A percentile compares a stretch with the other conserved stretches of the same genome.
phyloP scores from a whole-genome alignment of 2,113 vertebrate species.

The Corythornis madagascariensis region DNA sequence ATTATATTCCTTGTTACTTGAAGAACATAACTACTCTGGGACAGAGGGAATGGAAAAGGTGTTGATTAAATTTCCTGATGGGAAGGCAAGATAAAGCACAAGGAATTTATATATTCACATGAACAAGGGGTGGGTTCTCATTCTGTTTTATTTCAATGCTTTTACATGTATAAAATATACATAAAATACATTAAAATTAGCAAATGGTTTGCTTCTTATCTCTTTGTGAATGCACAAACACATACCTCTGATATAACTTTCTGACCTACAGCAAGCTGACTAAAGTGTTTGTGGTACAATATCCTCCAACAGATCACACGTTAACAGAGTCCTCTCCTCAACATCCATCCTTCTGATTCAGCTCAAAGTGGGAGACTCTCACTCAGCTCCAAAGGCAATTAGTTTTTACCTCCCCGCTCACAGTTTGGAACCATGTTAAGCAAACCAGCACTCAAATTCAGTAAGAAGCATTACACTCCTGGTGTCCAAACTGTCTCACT shows the following conservation, averaged over 20 bases:
- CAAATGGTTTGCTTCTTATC: neutral
- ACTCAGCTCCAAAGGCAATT: neutral
- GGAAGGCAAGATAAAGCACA: neutral
- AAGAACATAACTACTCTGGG: neutral
- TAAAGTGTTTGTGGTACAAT: neutral
- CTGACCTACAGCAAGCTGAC: neutral
- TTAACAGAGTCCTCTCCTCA: neutral
- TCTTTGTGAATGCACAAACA: neutral
- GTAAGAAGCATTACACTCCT: conserved; percentile 47
- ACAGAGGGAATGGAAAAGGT: neutral
- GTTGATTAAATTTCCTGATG: neutral
- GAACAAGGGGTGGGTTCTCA: neutral
- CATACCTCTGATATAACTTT: neutral
- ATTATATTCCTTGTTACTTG: neutral
- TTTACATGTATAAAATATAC: conserved; percentile 41
- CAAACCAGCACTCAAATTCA: neutral
- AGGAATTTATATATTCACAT: neutral
- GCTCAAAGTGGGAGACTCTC: neutral
- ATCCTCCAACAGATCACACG: neutral
- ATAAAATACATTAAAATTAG: conserved; percentile 36
- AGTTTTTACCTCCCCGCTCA: neutral
- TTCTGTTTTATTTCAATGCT: conserved; percentile 56
- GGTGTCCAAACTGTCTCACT: conserved; percentile 75
- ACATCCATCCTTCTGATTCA: neutral
- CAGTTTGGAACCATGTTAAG: neutral